phyloP scores from a whole-genome alignment of 2,113 vertebrate species.

The Riparia riparia region DNA sequence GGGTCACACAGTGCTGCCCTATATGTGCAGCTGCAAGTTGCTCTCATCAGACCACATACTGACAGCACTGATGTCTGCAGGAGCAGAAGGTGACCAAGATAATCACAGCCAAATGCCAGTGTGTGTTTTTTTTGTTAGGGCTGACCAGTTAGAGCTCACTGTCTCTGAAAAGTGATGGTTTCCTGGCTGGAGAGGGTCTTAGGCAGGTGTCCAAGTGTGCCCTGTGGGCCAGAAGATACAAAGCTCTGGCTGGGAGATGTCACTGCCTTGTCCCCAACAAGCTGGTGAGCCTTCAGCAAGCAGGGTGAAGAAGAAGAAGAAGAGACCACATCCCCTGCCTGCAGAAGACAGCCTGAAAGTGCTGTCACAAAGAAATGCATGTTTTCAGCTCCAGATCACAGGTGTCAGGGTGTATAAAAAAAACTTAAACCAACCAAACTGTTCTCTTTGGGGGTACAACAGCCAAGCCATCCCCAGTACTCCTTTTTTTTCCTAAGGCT shows the following conservation, averaged over 20 bases:
- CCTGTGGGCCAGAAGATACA: background rate
- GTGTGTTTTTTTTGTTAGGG: background rate
- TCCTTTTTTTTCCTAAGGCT: background rate
- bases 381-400: background rate
- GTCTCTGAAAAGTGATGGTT: background rate
- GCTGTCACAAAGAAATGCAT: background rate
- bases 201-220: fast-evolving
- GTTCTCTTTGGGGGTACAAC: background rate
- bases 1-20: background rate
- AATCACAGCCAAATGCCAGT: background rate
- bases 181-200: background rate
- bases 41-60: fast-evolving
- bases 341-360: background rate
- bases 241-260: background rate
- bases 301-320: background rate
- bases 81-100: background rate
- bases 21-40: background rate
- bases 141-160: background rate
- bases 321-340: background rate
- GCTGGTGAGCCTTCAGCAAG: background rate
- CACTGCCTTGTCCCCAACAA: background rate
- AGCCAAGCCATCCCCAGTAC: background rate
- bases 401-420: background rate
- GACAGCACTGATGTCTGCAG: background rate
- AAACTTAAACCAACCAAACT: background rate